Evolutionary conservation across 2,888 invertebrate genomes (phyloP).

Genomic region (Diadegma fenestrale): DNA sequence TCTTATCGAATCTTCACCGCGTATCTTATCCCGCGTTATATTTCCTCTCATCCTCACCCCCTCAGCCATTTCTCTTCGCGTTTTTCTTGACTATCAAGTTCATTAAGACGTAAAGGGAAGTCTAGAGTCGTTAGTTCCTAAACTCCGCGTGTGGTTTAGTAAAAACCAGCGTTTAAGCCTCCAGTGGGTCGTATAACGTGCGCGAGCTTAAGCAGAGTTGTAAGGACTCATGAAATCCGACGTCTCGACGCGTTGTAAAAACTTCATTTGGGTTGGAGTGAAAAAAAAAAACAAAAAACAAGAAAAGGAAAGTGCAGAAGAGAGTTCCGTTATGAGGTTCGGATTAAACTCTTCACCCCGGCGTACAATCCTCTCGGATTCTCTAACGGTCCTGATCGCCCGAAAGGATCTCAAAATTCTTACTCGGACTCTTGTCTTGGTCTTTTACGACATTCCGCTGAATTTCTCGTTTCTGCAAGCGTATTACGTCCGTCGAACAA

Average conservation of each 20-base stretch:
- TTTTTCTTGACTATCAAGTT: slow-evolving; percentile 25
- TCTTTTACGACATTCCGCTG: slow-evolving; percentile 5
- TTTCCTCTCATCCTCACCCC: slow-evolving; percentile 24
- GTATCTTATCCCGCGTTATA: slow-evolving; percentile 50
- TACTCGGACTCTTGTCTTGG: neutral
- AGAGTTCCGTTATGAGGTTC: neutral
- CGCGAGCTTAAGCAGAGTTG: slow-evolving; percentile 23
- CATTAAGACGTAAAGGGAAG: slow-evolving; percentile 23
- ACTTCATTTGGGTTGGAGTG: slow-evolving; percentile 20
- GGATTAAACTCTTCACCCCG: slow-evolving; percentile 35
- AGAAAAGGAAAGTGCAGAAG: neutral
- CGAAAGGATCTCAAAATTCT: slow-evolving; percentile 16
- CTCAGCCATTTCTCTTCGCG: slow-evolving; percentile 13
- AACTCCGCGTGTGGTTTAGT: neutral
- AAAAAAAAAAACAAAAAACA: neutral
- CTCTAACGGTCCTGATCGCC: slow-evolving; percentile 6
- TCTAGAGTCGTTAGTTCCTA: slow-evolving; percentile 5
- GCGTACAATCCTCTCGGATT: neutral
- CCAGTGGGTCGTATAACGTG: slow-evolving; percentile 17
- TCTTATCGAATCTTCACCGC: slow-evolving; percentile 48
- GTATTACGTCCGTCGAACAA: slow-evolving; percentile 31
- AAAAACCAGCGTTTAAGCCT: slow-evolving; percentile 16
- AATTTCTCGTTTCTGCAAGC: slow-evolving; percentile 21
- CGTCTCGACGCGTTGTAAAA: slow-evolving; percentile 58
- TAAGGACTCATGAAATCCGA: slow-evolving; percentile 47